A percentile compares a stretch with the other conserved stretches of the same genome.
phyloP scores from a whole-genome alignment of 2,888 invertebrate species.

The Folsomia candida region DNA sequence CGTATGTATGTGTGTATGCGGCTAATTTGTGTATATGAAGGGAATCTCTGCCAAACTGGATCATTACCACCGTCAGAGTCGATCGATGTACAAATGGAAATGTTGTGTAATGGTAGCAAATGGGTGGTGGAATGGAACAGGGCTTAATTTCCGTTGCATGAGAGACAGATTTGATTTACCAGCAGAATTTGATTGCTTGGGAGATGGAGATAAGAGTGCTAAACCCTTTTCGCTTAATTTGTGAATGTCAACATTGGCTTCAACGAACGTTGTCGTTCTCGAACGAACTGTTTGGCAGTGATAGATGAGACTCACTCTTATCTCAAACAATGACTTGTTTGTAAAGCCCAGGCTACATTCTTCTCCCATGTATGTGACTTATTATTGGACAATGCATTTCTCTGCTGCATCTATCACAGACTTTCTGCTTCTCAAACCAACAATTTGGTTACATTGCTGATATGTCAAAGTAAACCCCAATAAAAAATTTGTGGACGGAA shows the following conservation, averaged over 20 bases:
- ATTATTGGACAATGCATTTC: not conserved
- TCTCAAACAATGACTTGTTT: slow-evolving; percentile 13
- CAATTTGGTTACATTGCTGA: not conserved
- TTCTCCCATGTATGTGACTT: not conserved
- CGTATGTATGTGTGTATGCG: too few species aligned
- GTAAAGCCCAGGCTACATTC: not conserved
- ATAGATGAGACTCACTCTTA: slow-evolving; percentile 26
- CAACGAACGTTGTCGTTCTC: too few species aligned
- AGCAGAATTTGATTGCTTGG: slow-evolving; percentile 3
- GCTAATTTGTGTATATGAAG: too few species aligned
- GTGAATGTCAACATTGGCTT: slow-evolving; percentile 41
- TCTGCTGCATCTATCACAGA: not conserved
- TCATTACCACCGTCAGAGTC: too few species aligned
- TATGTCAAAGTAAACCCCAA: not conserved
- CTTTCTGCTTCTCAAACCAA: not conserved
- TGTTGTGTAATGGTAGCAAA: too few species aligned
- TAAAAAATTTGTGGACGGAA: not conserved
- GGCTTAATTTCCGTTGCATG: slow-evolving; percentile 4
- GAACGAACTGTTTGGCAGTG: slow-evolving; percentile 32
- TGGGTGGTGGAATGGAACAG: too few species aligned
- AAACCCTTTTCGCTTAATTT: slow-evolving; percentile 33
- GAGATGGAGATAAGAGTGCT: slow-evolving; percentile 30
- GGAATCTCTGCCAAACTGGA: too few species aligned
- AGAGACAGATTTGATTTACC: not conserved
- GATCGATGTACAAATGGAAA: too few species aligned